Evolutionary conservation across 2,888 invertebrate genomes (phyloP), one percentile per base, ranked within the genome.

Genomic region (Flexamia atlantica): DNA sequence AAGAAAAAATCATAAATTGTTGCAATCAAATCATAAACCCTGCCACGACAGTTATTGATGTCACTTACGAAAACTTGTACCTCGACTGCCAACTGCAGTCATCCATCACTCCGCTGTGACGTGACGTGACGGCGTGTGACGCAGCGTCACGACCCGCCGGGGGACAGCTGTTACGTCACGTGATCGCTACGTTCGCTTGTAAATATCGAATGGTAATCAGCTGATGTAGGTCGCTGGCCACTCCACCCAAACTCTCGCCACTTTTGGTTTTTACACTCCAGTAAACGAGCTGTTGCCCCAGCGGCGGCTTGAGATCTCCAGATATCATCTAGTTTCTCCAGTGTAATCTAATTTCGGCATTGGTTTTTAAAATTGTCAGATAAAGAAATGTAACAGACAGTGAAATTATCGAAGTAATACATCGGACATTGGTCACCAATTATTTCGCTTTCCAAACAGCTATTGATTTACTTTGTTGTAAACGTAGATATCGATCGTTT

Each of bases 161-260:
- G 28, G 64, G 64, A 64, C 64, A 64, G 0, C 5, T n/a, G 64
- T 64, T 64, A 14, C 64, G 64, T 64, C 28, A 64, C 30, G 64
- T 64, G 14, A 64, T 30, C 30, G 20, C 57, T 23, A 46, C 46
- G 50, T 50, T n/a, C 50, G 57, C 23, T 57, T 57, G 57, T 57
- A 57, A 57, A 57, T 57, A 57, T 57, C 57, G 57, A 57, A 23
- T 57, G 57, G 57, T 17, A 30, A 64, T 64, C 64, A 64, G 64
- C 64, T 64, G 64, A 64, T 28, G 28, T 28, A 28, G 64, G 25
- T 28, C 64, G 28, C 64, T 30, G 64, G 28, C 64, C 64, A 14
- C 64, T 30, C 64, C 64, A 30, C 64, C 28, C 25, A 53, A 53
- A 30, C 28, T 28, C 64, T 20, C 28, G 64, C 28, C 64, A 64